A percentile compares a stretch with the other conserved stretches of the same genome.
These are phyloP conservation scores for Catostomus latipinnis DNA, from an alignment of 2,797 vertebrate species.

Conservation along the genomic window DNA sequence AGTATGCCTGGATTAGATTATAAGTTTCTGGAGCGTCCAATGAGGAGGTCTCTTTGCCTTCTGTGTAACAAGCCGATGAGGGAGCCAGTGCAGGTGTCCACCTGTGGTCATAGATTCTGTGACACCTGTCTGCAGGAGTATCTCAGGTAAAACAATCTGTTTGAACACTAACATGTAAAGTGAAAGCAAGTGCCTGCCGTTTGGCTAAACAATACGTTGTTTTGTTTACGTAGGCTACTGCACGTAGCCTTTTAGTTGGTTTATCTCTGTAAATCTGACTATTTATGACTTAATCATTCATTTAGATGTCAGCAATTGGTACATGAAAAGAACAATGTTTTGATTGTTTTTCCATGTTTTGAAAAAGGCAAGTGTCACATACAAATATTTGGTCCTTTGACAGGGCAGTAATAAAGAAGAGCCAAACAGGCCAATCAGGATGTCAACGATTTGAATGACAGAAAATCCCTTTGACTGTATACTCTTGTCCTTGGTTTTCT, in stretches of 20 bases:
- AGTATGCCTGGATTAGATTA: slow-evolving; percentile 96
- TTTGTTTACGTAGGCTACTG: no score
- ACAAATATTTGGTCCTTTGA: slow-evolving; percentile 11
- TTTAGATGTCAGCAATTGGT: no score
- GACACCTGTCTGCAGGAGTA: slow-evolving; percentile 99
- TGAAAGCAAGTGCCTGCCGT: no score
- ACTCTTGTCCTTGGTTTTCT: no score
- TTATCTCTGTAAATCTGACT: no score
- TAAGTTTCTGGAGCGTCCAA: slow-evolving; percentile 96
- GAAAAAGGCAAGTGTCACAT: slow-evolving; percentile 16
- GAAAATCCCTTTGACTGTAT: neutral
- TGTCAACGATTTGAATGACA: slow-evolving; percentile 15
- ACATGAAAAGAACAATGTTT: neutral
- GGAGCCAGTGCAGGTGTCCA: slow-evolving; percentile 96
- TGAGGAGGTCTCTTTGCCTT: slow-evolving; percentile 91
- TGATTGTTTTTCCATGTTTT: neutral
- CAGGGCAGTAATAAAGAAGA: slow-evolving; percentile 2
- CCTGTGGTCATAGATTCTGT: slow-evolving; percentile 97
- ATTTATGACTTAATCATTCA: no score
- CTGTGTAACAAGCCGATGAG: slow-evolving; percentile 96
- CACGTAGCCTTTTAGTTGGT: no score
- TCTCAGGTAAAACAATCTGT: slow-evolving; percentile 81
- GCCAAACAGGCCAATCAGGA: slow-evolving; percentile 46
- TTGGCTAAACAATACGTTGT: no score
- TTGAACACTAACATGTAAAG: no score